Evolutionary conservation across 2,113 vertebrate genomes (phyloP).

Genomic region (Microtus montanus): DNA sequence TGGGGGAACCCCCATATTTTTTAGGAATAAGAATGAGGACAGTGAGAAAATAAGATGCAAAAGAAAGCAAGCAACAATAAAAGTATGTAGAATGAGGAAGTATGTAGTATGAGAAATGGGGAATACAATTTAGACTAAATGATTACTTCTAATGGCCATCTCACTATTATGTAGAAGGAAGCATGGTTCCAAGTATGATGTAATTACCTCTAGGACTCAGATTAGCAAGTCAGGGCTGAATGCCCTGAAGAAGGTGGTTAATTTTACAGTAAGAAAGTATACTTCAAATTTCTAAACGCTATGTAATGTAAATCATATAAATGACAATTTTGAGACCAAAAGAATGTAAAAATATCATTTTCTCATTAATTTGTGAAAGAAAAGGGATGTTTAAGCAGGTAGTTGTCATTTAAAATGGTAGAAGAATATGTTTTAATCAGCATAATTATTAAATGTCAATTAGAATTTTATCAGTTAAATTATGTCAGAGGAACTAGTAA

Average conservation of each 20-base stretch:
- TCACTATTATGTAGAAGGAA: background rate
- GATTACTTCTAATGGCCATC: no score
- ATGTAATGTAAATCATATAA: conserved; percentile 33
- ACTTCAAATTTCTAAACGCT: conserved; percentile 21
- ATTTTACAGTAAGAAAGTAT: conserved; percentile 33
- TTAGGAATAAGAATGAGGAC: no score
- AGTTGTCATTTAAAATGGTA: conserved; percentile 80
- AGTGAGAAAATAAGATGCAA: background rate
- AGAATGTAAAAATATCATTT: conserved; percentile 47
- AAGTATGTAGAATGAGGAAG: background rate
- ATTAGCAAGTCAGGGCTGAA: conserved; percentile 4
- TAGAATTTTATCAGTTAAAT: conserved; percentile 71
- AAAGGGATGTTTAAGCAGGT: conserved; percentile 71
- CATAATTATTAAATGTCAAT: conserved; percentile 77
- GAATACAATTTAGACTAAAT: background rate
- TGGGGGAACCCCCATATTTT: no score
- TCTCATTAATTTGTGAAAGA: conserved; percentile 65
- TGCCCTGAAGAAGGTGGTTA: conserved; percentile 8
- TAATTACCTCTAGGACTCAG: background rate
- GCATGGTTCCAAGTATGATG: background rate
- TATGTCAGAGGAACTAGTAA: conserved; percentile 67
- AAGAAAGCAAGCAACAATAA: background rate
- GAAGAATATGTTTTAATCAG: conserved; percentile 80
- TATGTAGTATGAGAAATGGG: no score
- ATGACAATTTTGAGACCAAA: conserved; percentile 14